Evolutionary conservation across 2,888 invertebrate genomes (phyloP), one percentile per base, ranked within the genome.

Genomic region (Melanargia galathea): DNA sequence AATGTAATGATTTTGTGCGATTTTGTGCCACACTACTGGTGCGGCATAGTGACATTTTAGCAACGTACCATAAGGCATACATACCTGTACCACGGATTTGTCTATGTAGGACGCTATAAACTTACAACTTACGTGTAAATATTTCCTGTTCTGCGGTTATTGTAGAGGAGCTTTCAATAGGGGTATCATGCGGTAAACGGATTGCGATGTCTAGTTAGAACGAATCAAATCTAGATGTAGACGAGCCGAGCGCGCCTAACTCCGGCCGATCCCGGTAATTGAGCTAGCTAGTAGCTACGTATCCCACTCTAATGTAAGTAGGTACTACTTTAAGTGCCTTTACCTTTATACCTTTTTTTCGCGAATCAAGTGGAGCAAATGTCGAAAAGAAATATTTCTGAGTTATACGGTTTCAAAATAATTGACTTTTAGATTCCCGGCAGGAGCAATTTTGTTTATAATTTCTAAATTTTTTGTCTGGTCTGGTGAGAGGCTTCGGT

Each of bases 171-270:
- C 74, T 84, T 86, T 87, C 87, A 88, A 85, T 86, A 82, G 80
- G 82, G 77, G 79, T 78, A 77, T 83, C 78, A 77, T 80, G 83
- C 82, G 79, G 84, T 83, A 82, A 87, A 83, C 84, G 83, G 83
- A 83, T 84, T 82, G 87, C 81, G 81, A 83, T 82, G 83, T 84
- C 85, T 86, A 85, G 83, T 86, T 86, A 84, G 82, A 83, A 85
- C 80, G 82, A 86, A 84, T 86, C 84, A 85, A 84, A 85, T 87
- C 86, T 83, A 84, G 84, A 87, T 84, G 69, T 64, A 62, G 65
- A 64, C 64, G 56, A 67, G 45, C 65, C 52, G 48, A 65, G 63
- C 56, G 40, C 40, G 59, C 57, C 54, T 66, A 66, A 57, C 64
- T 66, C 65, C 62, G 61, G 59, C 48, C 75, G 74, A 76, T 72